A percentile compares a stretch with the other conserved stretches of the same genome.
phyloP scores from a whole-genome alignment of 2,113 vertebrate genomes.

The Hipposideros armiger region DNA sequence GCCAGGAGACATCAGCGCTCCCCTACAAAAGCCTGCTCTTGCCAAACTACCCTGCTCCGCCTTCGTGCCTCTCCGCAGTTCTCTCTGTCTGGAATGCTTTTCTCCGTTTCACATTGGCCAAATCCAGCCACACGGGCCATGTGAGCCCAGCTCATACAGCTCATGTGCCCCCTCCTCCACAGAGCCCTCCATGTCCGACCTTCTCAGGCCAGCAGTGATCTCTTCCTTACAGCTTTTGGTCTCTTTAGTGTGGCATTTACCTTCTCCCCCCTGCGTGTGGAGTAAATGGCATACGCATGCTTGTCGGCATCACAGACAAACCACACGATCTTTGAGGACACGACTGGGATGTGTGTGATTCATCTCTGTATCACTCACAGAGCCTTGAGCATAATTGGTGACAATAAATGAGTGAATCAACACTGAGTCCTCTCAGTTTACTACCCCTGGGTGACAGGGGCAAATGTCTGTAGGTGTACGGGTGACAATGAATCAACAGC shows the following conservation, averaged over 20 bases:
- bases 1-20: background rate
- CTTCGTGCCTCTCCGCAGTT: background rate
- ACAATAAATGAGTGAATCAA: conserved; percentile 11
- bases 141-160: background rate
- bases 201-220: background rate
- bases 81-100: background rate
- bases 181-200: background rate
- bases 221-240: background rate
- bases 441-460: background rate
- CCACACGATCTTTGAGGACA: background rate
- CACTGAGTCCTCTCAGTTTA: conserved; percentile 20
- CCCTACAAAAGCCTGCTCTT: background rate
- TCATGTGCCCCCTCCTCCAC: background rate
- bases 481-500: background rate
- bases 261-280: background rate
- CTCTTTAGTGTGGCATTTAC: background rate
- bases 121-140: background rate
- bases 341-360: background rate
- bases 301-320: background rate
- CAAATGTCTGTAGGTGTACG: conserved; percentile 4
- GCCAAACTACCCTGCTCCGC: background rate
- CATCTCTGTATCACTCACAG: conserved; percentile 1
- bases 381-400: background rate
- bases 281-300: background rate
- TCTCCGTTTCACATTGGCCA: background rate